Base-by-base conservation (phyloP, 2,888 invertebrate genomes). In the Hololepta plana region DNA sequence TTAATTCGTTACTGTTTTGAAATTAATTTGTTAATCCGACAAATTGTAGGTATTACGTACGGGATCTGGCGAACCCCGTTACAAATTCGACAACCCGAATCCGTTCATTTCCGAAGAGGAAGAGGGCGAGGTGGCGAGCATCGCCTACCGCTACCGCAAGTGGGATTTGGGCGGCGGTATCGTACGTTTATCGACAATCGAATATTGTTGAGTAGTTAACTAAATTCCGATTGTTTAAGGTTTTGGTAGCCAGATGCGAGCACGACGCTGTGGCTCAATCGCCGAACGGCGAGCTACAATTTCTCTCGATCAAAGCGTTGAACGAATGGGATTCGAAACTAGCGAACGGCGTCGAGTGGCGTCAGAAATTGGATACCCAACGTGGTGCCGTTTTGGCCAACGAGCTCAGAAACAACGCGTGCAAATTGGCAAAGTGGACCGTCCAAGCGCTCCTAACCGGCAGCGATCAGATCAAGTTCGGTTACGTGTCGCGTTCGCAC, bases 361-460 rank as follows among this genome's bases (percentile, higher is more conserved):
- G 96, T 26, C 87, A 91, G 49, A 96, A 95, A 44, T 60, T 99
- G 33, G 98, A 99, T 59, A 87, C 81, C 1, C 98, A 98, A 58
- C 72, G 95, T 28, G 98, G 96, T 32, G 96, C 98, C 5, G 96
- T 99, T 5, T 61, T 99, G 26, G 98, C 98, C 10, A 95, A 96
- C 45, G 98, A 99, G 55, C 60, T 99, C 37, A 72, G 96, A 40
- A 98, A 98, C 56, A 99, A 98, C 60, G 88, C 93, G n/a, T 95
- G 93, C 64, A 99, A 99, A 58, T 64, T 99, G 33, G 96, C 96
- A 35, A 98, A 96, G 51, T 98, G 98, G 96, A 96, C 96, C 0
- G 87, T 93, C 1, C 87, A 82, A 57, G 82, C 90, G n/a, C 60
- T 93, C 5, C 62, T 95, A 10, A 91, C 95, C 29, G 93, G 95